Base-by-base conservation (phyloP, 1,140 invertebrate genomes). In the Bombus ignitus region DNA sequence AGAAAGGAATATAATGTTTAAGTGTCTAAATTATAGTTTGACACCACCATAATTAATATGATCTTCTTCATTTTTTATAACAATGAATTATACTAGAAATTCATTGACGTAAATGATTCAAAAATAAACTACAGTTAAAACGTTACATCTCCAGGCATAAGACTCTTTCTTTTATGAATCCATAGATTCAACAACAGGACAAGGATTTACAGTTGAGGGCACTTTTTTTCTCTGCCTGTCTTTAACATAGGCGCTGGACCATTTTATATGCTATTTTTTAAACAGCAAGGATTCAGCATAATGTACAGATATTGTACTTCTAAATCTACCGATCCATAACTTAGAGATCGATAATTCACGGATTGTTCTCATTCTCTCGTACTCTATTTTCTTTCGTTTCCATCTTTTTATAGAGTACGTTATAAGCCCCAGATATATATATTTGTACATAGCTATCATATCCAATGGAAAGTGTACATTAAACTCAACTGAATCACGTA, bases 361-460 rank as follows among this genome's bases (percentile, higher is more conserved):
- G 86, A 88, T 92, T 88, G 79, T 89, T 88, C 66, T 91, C 71
- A 70, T 77, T 79, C 68, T 84, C 42, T 86, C 59, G 73, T 87
- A 81, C 74, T 88, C 57, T 81, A 59, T 79, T 70, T 77, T 59
- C 57, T 35, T 85, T 75, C 81, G 18, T 83, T 62, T 87, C 85
- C 81, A 81, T 92, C 76, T 93, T 91, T 92, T 89, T 89, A 92
- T 91, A 93, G 92, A 94, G 93, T 91, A 92, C 91, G 90, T 91
- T 78, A 92, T 90, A 92, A 91, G 89, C 89, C 85, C 93, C 92
- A 93, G 88, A 93, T 89, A 94, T 92, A 92, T 94, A 92, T 94
- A 94, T 94, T 94, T 94, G 93, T 94, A 94, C 93, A 94, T 94
- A 93, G 89, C 92, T 94, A 94, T 92, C 88, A 93, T 93, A 90